Evolutionary conservation across 2,888 invertebrate genomes (phyloP).

Genomic region (Argynnis bischoffii): DNA sequence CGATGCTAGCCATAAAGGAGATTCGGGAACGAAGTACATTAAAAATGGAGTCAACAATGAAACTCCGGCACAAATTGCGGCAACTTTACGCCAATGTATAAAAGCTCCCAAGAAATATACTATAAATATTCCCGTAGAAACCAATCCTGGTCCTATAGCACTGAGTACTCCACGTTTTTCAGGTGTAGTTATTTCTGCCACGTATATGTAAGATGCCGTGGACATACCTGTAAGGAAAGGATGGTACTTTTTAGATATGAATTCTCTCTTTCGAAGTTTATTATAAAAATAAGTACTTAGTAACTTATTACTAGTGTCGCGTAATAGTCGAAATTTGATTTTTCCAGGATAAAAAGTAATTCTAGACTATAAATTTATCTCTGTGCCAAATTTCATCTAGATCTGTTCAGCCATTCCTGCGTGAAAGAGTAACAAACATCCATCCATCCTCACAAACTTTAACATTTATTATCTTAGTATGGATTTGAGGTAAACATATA

Average conservation of each 20-base stretch:
- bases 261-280: no score
- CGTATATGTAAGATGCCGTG: slow-evolving; percentile 86
- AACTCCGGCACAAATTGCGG: slow-evolving; percentile 84
- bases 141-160: slow-evolving; percentile 86
- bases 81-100: slow-evolving; percentile 85
- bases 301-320: no score
- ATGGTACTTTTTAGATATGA: neutral
- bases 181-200: slow-evolving; percentile 86
- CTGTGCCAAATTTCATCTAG: no score
- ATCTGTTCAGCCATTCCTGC: no score
- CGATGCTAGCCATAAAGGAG: slow-evolving; percentile 86
- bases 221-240: slow-evolving; percentile 83
- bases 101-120: slow-evolving; percentile 86
- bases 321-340: no score
- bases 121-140: slow-evolving; percentile 87
- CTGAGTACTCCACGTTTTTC: slow-evolving; percentile 86
- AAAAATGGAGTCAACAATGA: slow-evolving; percentile 80
- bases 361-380: no score
- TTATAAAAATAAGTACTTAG: no score
- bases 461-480: no score
- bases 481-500: no score
- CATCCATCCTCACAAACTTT: no score
- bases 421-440: no score
- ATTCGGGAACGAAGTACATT: slow-evolving; percentile 86
- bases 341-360: no score